phyloP scores from a whole-genome alignment of 2,113 vertebrate species.

The Rhinogobius similis region DNA sequence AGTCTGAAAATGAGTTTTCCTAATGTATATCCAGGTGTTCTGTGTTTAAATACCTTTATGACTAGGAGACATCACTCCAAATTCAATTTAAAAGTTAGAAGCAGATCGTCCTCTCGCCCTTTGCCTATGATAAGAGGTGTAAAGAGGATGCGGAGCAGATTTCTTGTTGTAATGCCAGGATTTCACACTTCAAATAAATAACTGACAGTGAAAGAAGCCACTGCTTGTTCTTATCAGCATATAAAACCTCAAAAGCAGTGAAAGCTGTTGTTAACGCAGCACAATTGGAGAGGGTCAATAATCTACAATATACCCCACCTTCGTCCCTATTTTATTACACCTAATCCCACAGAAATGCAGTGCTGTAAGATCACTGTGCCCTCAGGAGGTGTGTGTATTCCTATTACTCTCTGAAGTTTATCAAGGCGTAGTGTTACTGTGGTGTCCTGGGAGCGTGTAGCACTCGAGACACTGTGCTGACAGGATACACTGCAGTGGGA shows the following conservation, averaged over 20 bases:
- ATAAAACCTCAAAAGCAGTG: conserved; percentile 1
- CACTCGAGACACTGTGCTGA: conserved; percentile 47
- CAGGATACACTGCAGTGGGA: conserved; percentile 43
- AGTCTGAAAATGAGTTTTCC: too few relatives aligned
- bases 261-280: not conserved
- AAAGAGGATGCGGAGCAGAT: conserved; percentile 55
- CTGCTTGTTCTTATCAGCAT: conserved; percentile 20
- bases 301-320: not conserved
- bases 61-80: too few relatives aligned
- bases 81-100: not conserved
- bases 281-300: not conserved
- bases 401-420: conserved; percentile 34
- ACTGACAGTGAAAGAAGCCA: conserved; percentile 18
- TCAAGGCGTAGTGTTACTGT: conserved; percentile 27
- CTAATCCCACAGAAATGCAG: conserved; percentile 17
- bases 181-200: conserved; percentile 48
- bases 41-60: too few relatives aligned
- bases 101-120: not conserved
- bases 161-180: conserved; percentile 28
- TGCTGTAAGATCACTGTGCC: not conserved
- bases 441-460: conserved; percentile 54
- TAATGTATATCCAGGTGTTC: too few relatives aligned
- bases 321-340: conserved; percentile 37
- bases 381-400: conserved; percentile 62
- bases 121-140: conserved; percentile 62